Conservation (phyloP, 2,888 invertebrate genomes). For the Boloria euphrosyne region DNA sequence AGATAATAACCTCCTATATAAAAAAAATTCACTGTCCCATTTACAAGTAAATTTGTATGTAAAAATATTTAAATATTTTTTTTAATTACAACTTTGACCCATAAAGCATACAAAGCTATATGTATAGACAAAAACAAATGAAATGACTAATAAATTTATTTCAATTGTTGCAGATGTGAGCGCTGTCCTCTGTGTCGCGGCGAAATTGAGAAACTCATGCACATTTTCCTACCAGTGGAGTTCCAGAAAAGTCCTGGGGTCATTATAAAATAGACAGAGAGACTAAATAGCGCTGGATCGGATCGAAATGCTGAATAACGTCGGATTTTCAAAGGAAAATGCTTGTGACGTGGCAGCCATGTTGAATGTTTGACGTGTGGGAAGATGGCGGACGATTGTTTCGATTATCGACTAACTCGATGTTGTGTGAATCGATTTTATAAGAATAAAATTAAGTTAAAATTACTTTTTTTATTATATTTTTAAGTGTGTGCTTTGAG, state of each 20-base stretch:
- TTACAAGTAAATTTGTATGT: too few species aligned
- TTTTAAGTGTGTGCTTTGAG: too few species aligned
- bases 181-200: conserved; percentile 89
- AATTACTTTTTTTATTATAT: too few species aligned
- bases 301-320: conserved; percentile 27
- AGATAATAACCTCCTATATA: too few species aligned
- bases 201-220: conserved; percentile 86
- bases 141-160: neutral
- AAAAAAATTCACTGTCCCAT: too few species aligned
- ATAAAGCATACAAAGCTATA: too few species aligned
- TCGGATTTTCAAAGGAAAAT: conserved; percentile 40
- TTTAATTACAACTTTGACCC: too few species aligned
- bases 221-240: conserved; percentile 86
- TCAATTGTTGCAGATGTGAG: conserved; percentile 80
- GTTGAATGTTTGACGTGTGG: conserved; percentile 1
- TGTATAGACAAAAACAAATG: neutral
- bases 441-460: neutral
- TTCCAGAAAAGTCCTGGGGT: conserved; percentile 63
- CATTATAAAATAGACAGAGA: conserved; percentile 63
- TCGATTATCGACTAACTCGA: neutral
- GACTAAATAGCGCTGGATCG: conserved; percentile 11
- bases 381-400: conserved; percentile 11
- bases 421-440: conserved; percentile 1
- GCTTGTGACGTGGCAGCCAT: conserved; percentile 31
- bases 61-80: too few species aligned